Evolutionary conservation across 2,113 vertebrate species (phyloP), one percentile per base, ranked within the genome.

Genomic region (Clarias batrachus): DNA sequence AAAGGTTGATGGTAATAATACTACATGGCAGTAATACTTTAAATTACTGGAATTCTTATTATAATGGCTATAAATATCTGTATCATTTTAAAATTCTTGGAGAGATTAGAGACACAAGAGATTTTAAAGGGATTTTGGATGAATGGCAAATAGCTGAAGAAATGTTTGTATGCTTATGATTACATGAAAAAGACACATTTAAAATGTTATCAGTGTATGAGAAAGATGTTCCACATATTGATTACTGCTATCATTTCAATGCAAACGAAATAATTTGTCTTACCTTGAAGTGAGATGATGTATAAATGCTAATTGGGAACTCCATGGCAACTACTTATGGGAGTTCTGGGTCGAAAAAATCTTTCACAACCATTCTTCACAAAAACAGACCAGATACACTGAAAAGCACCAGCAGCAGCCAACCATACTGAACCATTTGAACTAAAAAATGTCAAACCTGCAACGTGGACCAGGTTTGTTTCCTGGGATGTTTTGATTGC

Each of bases 391-490:
- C 92, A 93, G 93, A 94, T 92, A 87, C 82, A 86, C 87, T 85
- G 85, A 68, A 90, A 89, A 88, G 88, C 86, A 77, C 90, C 87
- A 89, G 91, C 89, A 92, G 92, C 88, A 92, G 90, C 82, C 83
- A 88, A 86, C 87, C 92, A 92, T 91, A 92, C 84, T 92, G 90
- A 89, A 91, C 86, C 83, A 89, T 92, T 88, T 91, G 91, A 90
- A 89, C 87, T 90, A 90, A 91, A 89, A 93, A 91, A 91, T 92
- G 89, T 93, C 91, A 92, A 92, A 92, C 92, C 79, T 88, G 86
- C 89, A 93, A 91, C 88, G 92, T 91, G 90, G 91, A 92, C 85
- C 85, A 82, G 91, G 89, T 91, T 93, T 93, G 91, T 92, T 92
- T 90, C 86, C 85, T 89, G 90, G 91, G 87, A 92, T 93, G 86